Evolutionary conservation across 2,113 vertebrate genomes (phyloP).

Genomic region (Mesembrinibis cayennensis): DNA sequence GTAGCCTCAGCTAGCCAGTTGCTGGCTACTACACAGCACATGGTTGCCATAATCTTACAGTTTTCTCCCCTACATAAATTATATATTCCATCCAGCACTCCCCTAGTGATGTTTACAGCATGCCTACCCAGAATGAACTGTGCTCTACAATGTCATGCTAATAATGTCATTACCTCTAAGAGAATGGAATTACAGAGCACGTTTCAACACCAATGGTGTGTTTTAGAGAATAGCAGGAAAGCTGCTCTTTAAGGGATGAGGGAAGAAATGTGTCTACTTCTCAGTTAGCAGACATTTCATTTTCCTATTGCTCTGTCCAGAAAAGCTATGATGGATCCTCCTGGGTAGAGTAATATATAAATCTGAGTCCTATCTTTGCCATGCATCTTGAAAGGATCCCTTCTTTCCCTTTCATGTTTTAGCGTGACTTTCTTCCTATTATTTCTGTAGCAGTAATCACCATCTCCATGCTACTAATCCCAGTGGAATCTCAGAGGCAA

Average conservation of each 20-base stretch:
- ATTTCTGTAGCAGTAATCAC: slow-evolving; percentile 14
- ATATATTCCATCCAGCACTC: background rate
- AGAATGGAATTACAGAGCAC: slow-evolving; percentile 24
- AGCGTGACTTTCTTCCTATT: slow-evolving; percentile 8
- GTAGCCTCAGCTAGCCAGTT: background rate
- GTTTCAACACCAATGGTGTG: background rate
- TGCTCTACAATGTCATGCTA: slow-evolving; percentile 7
- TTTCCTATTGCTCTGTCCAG: background rate
- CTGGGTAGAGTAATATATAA: background rate
- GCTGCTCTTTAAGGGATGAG: background rate
- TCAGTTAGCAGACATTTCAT: background rate
- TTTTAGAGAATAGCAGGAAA: background rate
- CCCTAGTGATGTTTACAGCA: background rate
- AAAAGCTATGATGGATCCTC: background rate
- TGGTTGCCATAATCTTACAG: background rate
- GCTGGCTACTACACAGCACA: background rate
- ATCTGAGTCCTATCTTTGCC: background rate
- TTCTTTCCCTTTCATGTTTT: background rate
- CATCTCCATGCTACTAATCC: slow-evolving; percentile 26
- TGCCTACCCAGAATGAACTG: background rate
- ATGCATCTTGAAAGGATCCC: background rate
- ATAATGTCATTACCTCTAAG: slow-evolving; percentile 4
- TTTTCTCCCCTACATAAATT: background rate
- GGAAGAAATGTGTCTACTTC: background rate
- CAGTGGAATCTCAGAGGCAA: slow-evolving; percentile 45